Base-by-base conservation (phyloP, 2,797 vertebrate species). In the Darevskia nairensis region DNA sequence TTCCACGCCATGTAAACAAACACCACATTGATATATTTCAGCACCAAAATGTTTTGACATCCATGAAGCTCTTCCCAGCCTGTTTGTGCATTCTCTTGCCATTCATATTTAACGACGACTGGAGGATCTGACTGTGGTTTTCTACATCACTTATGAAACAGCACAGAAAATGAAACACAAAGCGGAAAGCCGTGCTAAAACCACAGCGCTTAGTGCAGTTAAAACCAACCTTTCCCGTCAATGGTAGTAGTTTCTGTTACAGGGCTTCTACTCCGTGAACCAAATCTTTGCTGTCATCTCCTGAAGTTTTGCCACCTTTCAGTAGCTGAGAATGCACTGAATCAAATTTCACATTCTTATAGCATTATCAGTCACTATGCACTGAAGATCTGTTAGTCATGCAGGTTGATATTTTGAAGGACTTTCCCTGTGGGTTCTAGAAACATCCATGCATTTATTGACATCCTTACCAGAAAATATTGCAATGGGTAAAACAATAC, bases 361-460 rank as follows among this genome's bases (percentile, higher is more conserved):
- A 2, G 21, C 32, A 50, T 27, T 59, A 61, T 84, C 35, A 4
- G 0, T 0, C 80, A 17, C 13, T 80, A 2, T 82, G n/a, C 71
- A 81, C 29, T 17, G 50, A 25, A 15, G 32, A 1, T 15, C 0
- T 39, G n/a, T 35, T 74, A 41, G 35, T 86, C 74, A 84, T 27
- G 79, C 61, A 23, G 32, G 69, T 4, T 35, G 21, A 61, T 80
- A 59, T 46, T 75, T 0, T 0, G 46, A 10, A 85, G 50, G 74
- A 86, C 3, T 55, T 91, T 61, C 69, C 66, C 23, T 19, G 23
- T 55, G 44, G 82, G 4, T 25, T 89, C 66, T 87, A n/a, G 68
- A 64, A 23, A 75, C 75, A 81, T 71, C 84, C n/a, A 68, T 8
- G 1, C 39, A 25, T 78, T 87, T 86, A 72, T 44, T 66, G 64